Conservation (phyloP, 2,113 vertebrate species). For the Chloroceryle aenea region DNA sequence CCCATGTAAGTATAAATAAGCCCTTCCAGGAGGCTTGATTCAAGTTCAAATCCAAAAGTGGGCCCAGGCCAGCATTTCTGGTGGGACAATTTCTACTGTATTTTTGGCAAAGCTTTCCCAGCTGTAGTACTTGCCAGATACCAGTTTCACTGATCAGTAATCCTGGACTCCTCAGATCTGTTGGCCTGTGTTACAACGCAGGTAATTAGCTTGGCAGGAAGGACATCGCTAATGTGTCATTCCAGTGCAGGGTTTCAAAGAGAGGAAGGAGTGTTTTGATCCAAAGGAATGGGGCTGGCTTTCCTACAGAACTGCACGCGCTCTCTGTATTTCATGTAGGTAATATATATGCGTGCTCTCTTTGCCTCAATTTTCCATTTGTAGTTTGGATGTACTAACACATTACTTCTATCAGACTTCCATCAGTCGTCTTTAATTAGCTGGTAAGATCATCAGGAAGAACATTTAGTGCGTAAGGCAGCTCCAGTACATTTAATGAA, state of each 20-base stretch:
- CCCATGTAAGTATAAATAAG: neutral
- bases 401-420: neutral
- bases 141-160: neutral
- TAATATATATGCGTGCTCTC: neutral
- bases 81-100: neutral
- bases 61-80: neutral
- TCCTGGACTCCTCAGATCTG: neutral
- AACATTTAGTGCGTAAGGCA: constrained; percentile 43
- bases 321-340: neutral
- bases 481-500: constrained; percentile 32
- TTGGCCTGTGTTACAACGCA: neutral
- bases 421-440: constrained; percentile 50
- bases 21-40: neutral
- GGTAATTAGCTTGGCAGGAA: constrained; percentile 1
- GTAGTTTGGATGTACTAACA: neutral
- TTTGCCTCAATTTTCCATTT: neutral
- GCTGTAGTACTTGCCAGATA: neutral
- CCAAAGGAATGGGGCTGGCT: neutral
- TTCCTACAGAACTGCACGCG: neutral
- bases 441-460: constrained; percentile 49
- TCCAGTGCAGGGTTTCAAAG: neutral
- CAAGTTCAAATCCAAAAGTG: neutral
- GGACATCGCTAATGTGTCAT: neutral
- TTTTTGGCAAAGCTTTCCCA: neutral
- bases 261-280: neutral